Evolutionary conservation across 2,113 vertebrate genomes (phyloP).

Genomic region (Columbina picui): DNA sequence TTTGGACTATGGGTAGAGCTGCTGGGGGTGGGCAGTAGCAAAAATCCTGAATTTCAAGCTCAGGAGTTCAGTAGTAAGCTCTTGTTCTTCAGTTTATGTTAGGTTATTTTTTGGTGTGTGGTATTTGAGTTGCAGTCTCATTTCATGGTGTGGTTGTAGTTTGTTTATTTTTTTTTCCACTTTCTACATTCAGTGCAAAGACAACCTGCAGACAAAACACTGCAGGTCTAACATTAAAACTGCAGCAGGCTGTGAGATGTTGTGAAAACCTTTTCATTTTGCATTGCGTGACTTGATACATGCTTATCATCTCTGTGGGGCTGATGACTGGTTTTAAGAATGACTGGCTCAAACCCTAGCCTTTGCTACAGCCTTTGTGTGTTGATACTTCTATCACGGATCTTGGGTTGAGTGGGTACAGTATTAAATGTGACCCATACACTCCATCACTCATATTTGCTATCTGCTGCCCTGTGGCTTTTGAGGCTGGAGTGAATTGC

Average conservation of each 20-base stretch:
- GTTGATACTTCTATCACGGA: background rate
- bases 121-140: background rate
- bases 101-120: background rate
- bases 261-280: slow-evolving; percentile 2
- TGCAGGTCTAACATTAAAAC: background rate
- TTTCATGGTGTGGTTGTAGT: background rate
- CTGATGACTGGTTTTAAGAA: background rate
- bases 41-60: background rate
- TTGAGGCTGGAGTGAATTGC: background rate
- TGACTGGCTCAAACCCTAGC: background rate
- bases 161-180: too few relatives aligned
- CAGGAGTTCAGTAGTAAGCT: background rate
- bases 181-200: background rate
- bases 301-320: slow-evolving; percentile 25
- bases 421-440: background rate
- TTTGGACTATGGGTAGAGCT: background rate
- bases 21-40: background rate
- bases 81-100: background rate
- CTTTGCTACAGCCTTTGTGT: background rate
- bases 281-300: rapidly evolving
- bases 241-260: background rate
- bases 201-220: background rate
- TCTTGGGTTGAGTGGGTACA: background rate
- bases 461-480: background rate
- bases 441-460: background rate